Conservation (phyloP, 2,888 invertebrate species). For the Allygus modestus region DNA sequence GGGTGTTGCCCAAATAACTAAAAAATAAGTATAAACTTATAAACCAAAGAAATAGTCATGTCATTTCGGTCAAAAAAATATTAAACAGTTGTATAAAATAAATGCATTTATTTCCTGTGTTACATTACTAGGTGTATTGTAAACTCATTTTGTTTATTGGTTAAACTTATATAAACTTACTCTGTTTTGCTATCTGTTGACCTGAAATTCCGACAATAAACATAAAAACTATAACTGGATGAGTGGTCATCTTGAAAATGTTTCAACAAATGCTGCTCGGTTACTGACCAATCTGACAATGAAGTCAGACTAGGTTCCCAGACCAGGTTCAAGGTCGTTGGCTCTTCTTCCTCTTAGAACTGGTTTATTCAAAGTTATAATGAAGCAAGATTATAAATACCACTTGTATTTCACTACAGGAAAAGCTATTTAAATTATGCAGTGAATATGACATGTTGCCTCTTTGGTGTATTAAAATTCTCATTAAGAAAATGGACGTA, state of each 20-base stretch:
- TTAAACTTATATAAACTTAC: conserved; percentile 6
- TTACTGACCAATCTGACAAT: neutral
- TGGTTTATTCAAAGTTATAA: conserved; percentile 4
- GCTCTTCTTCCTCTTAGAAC: conserved; percentile 32
- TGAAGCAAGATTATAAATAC: neutral
- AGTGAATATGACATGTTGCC: no score
- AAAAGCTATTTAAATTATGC: no score
- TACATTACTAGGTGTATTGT: no score
- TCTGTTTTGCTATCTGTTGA: conserved; percentile 21
- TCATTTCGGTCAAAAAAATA: no score
- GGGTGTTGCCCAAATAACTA: no score
- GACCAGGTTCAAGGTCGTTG: conserved; percentile 31
- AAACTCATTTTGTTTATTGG: no score
- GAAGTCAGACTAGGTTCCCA: neutral
- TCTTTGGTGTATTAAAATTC: no score
- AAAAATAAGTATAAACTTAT: no score
- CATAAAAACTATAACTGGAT: neutral
- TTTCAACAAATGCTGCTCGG: neutral
- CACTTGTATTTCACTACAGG: neutral
- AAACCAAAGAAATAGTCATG: no score
- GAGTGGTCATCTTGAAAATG: neutral
- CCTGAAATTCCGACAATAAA: neutral
- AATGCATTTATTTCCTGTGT: no score
- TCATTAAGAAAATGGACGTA: no score
- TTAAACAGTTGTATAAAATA: no score